These are phyloP conservation scores for Agrilus cyanescens DNA, from an alignment of 2,888 invertebrate species.

Conservation along the genomic window DNA sequence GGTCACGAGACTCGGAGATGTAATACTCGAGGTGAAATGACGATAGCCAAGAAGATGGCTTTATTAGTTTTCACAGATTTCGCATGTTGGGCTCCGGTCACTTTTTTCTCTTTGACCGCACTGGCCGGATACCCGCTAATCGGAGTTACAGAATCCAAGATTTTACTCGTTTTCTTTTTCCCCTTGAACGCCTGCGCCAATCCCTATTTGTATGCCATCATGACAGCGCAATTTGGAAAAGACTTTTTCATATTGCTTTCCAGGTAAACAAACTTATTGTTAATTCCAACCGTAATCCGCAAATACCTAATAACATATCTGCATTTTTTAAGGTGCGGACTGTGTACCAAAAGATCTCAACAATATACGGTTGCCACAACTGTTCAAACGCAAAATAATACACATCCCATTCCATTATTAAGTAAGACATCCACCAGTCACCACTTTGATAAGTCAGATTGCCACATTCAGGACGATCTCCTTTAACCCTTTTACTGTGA, in stretches of 20 bases:
- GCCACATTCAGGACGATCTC: slow-evolving; percentile 17
- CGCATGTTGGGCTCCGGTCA: slow-evolving; percentile 77
- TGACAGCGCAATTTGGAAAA: slow-evolving; percentile 75
- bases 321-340: slow-evolving; percentile 36
- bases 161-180: slow-evolving; percentile 80
- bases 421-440: slow-evolving; percentile 17
- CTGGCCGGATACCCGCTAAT: slow-evolving; percentile 74
- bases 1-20: slow-evolving; percentile 53
- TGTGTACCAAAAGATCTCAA: slow-evolving; percentile 39
- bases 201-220: slow-evolving; percentile 82
- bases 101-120: slow-evolving; percentile 80
- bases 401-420: slow-evolving; percentile 24
- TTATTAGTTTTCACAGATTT: slow-evolving; percentile 77
- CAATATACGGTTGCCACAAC: slow-evolving; percentile 38
- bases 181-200: slow-evolving; percentile 88
- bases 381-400: slow-evolving; percentile 24
- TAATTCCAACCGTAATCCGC: neutral
- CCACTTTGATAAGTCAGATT: slow-evolving; percentile 14
- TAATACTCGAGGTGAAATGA: slow-evolving; percentile 48
- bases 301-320: neutral
- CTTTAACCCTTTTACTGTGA: slow-evolving; percentile 12
- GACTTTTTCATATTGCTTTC: slow-evolving; percentile 59
- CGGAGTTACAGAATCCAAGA: slow-evolving; percentile 67
- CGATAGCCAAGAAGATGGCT: slow-evolving; percentile 83
- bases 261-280: slow-evolving; percentile 35